Percentiles rank a stretch among this genome's conserved stretches.
These are phyloP conservation scores for Psittacula derbiana DNA, from an alignment of 2,797 vertebrate species.

Conservation along the genomic window DNA sequence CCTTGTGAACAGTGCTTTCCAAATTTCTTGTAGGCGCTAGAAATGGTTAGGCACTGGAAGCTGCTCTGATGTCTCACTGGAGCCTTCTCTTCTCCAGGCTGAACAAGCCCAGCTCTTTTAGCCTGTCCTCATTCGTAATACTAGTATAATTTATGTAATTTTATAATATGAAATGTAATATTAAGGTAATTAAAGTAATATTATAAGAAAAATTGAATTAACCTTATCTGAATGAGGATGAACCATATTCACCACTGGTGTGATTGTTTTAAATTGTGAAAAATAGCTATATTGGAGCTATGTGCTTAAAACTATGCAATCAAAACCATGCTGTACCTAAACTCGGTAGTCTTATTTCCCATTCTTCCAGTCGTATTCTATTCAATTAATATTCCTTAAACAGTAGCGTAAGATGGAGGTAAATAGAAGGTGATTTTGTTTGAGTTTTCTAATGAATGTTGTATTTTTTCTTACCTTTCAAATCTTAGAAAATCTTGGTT, in stretches of 20 bases:
- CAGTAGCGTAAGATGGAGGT: background rate
- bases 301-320: background rate
- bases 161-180: background rate
- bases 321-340: background rate
- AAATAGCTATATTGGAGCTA: background rate
- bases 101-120: background rate
- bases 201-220: background rate
- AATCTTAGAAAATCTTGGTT: background rate
- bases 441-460: background rate
- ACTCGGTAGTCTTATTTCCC: background rate
- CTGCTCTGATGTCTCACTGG: background rate
- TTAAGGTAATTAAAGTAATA: background rate
- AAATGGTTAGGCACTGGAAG: background rate
- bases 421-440: background rate
- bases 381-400: background rate
- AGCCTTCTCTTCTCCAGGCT: background rate
- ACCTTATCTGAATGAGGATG: background rate
- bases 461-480: background rate
- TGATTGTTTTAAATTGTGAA: background rate
- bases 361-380: background rate
- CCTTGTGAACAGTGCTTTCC: background rate
- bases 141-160: background rate
- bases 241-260: background rate
- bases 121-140: background rate
- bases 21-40: background rate